Conservation (phyloP, 2,888 invertebrate species). For the Andrena marginata region DNA sequence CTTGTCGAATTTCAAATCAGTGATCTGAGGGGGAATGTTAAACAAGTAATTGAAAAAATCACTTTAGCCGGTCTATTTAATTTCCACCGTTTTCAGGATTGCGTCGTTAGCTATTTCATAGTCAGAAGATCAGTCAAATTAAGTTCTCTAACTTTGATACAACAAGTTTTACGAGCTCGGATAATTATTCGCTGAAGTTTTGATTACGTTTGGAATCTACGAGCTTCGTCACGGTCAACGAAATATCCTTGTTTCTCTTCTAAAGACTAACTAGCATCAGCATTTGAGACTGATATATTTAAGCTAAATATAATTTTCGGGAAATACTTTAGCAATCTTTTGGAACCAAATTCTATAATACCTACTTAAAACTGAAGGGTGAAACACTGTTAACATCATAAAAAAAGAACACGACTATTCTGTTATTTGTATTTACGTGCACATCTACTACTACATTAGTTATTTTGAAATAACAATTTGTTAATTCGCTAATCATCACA, state of each 20-base stretch:
- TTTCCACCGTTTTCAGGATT: slow-evolving; percentile 2
- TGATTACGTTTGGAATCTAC: slow-evolving; percentile 42
- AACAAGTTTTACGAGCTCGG: slow-evolving; percentile 26
- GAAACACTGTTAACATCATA: neutral
- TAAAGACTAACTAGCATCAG: slow-evolving; percentile 5
- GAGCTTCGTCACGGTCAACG: slow-evolving; percentile 21
- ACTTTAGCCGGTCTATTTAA: neutral
- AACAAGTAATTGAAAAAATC: neutral
- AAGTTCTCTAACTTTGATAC: slow-evolving; percentile 26
- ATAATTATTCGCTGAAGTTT: slow-evolving; percentile 54
- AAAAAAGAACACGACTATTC: no score
- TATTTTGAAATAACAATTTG: no score
- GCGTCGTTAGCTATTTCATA: neutral
- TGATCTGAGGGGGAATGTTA: neutral
- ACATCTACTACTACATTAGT: no score
- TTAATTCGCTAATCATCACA: no score
- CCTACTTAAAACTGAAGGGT: neutral
- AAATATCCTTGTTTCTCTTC: slow-evolving; percentile 9
- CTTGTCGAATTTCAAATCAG: no score
- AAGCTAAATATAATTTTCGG: slow-evolving; percentile 7
- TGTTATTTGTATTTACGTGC: no score
- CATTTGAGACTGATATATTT: slow-evolving; percentile 15
- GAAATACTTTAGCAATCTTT: neutral
- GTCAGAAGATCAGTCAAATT: neutral
- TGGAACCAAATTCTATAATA: no score